Percentiles rank a stretch among this genome's conserved stretches.
phyloP scores from a whole-genome alignment of 2,113 vertebrate species.

The Melanocharis versteri region DNA sequence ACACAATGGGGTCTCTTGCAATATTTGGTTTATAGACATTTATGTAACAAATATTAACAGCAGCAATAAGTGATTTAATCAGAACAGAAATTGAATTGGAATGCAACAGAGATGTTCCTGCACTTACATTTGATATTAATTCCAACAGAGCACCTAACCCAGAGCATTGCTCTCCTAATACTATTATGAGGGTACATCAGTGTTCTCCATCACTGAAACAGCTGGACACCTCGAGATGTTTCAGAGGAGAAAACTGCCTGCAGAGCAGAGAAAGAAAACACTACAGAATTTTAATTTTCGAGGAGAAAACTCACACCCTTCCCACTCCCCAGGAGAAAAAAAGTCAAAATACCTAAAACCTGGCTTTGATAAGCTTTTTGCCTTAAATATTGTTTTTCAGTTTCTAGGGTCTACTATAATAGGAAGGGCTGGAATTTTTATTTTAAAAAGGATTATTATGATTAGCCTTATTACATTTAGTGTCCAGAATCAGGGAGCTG shows the following conservation, averaged over 20 bases:
- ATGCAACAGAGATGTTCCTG: not conserved
- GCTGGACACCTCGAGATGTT: not conserved
- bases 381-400: not conserved
- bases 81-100: not conserved
- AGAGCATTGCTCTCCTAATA: not conserved
- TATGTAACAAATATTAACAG: not conserved
- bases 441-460: not conserved
- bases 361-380: not conserved
- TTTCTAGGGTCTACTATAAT: not conserved
- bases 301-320: fast-evolving
- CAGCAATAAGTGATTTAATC: not conserved
- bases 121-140: not conserved
- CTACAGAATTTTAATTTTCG: not conserved
- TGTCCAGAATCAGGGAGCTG: not conserved
- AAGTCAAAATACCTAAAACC: not conserved
- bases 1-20: not conserved
- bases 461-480: not conserved
- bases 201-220: not conserved
- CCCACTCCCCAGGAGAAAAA: fast-evolving
- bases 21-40: not conserved
- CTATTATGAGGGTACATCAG: not conserved
- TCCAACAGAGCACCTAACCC: not conserved
- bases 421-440: not conserved
- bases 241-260: not conserved
- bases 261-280: not conserved